These are phyloP conservation scores for Trachemys scripta DNA, from an alignment of 2,113 vertebrate species.

Conservation along the genomic window DNA sequence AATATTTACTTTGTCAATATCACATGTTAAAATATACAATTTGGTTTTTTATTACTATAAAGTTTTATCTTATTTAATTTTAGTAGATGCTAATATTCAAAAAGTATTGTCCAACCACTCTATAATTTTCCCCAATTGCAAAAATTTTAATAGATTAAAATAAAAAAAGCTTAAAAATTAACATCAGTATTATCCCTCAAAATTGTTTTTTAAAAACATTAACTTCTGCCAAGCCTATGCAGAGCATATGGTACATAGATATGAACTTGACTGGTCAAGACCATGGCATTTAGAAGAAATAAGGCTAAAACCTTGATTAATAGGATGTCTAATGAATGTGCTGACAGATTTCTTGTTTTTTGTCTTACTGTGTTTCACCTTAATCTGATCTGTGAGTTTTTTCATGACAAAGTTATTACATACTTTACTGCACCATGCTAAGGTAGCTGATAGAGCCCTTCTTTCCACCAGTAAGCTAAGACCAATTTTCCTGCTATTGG, in stretches of 20 bases:
- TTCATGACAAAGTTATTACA: accelerated
- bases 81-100: neutral
- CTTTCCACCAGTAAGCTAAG: neutral
- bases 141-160: neutral
- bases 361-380: neutral
- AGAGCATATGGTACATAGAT: neutral
- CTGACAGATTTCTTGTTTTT: neutral
- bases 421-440: neutral
- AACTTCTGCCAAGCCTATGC: neutral
- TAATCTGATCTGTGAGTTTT: neutral
- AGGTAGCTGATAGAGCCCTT: neutral
- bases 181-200: neutral
- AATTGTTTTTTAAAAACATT: neutral
- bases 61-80: neutral
- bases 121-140: neutral
- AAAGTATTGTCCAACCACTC: neutral
- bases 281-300: neutral
- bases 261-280: neutral
- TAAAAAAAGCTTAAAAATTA: neutral
- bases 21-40: neutral
- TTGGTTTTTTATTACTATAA: neutral
- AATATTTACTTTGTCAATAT: neutral
- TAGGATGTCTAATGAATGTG: neutral
- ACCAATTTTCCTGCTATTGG: neutral
- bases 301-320: neutral